Evolutionary conservation across 2,888 invertebrate species (phyloP).

Genomic region (Drosophila testacea): DNA sequence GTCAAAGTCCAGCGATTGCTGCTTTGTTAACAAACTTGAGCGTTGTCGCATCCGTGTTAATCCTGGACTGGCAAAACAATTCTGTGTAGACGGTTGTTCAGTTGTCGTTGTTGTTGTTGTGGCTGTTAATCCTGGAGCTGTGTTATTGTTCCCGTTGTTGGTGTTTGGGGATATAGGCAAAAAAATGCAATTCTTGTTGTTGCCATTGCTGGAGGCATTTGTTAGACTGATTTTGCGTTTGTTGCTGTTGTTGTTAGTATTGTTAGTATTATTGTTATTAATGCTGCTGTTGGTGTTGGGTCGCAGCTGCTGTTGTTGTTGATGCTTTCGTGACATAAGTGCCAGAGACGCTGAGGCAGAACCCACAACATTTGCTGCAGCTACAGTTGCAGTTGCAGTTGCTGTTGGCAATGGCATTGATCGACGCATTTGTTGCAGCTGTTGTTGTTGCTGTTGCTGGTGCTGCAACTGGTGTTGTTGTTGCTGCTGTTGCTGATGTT

Average conservation of each 20-base stretch:
- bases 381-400: slow-evolving; percentile 28
- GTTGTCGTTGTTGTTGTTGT: slow-evolving; percentile 17
- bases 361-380: slow-evolving; percentile 76
- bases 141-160: slow-evolving; percentile 23
- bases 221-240: slow-evolving; percentile 84
- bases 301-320: slow-evolving; percentile 59
- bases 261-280: slow-evolving; percentile 23
- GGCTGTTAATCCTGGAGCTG: slow-evolving; percentile 2
- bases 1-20: slow-evolving; percentile 82
- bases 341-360: slow-evolving; percentile 85
- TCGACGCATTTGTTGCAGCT: slow-evolving; percentile 47
- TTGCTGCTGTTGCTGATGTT: slow-evolving; percentile 27
- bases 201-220: slow-evolving; percentile 84
- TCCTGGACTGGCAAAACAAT: slow-evolving; percentile 91
- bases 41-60: slow-evolving; percentile 91
- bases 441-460: slow-evolving; percentile 31
- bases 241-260: slow-evolving; percentile 50
- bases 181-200: slow-evolving; percentile 93
- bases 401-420: slow-evolving; percentile 48
- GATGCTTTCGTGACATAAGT: slow-evolving; percentile 85
- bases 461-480: slow-evolving; percentile 35
- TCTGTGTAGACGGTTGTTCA: slow-evolving; percentile 37
- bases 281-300: slow-evolving; percentile 46
- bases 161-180: slow-evolving; percentile 92
- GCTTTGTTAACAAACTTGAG: slow-evolving; percentile 85